These are phyloP conservation scores for Nothura maculosa DNA, from an alignment of 2,797 vertebrate genomes.

Conservation along the genomic window DNA sequence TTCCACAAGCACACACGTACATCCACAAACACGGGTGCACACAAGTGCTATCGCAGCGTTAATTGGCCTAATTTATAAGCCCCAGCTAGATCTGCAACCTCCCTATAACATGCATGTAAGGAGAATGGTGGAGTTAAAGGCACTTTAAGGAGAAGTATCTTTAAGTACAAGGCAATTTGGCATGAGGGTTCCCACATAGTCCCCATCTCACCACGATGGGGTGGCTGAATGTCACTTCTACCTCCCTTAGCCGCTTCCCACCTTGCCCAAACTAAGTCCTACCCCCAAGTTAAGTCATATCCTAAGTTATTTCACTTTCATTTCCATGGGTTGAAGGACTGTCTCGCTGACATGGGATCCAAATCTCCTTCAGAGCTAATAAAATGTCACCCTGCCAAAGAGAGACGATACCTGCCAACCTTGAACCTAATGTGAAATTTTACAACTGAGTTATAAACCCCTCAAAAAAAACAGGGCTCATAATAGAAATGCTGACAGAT, in stretches of 20 bases:
- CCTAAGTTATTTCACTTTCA: slow-evolving; percentile 73
- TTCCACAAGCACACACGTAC: slow-evolving; percentile 9
- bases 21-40: not conserved
- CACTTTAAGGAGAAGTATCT: not conserved
- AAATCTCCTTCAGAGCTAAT: slow-evolving; percentile 79
- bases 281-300: slow-evolving; percentile 57
- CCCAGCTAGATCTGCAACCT: slow-evolving; percentile 58
- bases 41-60: slow-evolving; percentile 61
- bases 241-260: not conserved
- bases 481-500: slow-evolving; percentile 82
- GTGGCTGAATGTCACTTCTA: not conserved
- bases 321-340: slow-evolving; percentile 79
- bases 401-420: slow-evolving; percentile 73
- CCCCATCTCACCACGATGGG: not conserved
- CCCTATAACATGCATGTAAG: slow-evolving; percentile 56
- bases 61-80: slow-evolving; percentile 81
- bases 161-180: slow-evolving; percentile 27
- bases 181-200: fast-evolving
- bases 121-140: slow-evolving; percentile 67
- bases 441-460: slow-evolving; percentile 83
- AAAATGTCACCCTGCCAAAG: slow-evolving; percentile 76
- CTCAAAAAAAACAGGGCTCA: slow-evolving; percentile 76
- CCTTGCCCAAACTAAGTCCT: slow-evolving; percentile 65
- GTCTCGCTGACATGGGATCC: slow-evolving; percentile 75
- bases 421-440: slow-evolving; percentile 80